Evolutionary conservation across 2,888 invertebrate genomes (phyloP), one percentile per base, ranked within the genome.

Genomic region (Griposia aprilina): DNA sequence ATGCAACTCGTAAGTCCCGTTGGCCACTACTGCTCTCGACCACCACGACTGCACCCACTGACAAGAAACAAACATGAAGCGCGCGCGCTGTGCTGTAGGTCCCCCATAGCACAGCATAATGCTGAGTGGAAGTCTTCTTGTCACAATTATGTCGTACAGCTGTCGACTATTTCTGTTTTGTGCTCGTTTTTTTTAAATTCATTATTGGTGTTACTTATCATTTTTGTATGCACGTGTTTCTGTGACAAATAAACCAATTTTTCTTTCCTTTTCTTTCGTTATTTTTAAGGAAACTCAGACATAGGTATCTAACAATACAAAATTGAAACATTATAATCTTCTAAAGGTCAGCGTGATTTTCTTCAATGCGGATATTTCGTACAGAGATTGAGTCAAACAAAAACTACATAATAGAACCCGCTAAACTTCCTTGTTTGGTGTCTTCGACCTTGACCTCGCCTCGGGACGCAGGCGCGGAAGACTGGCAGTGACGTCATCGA

Each of bases 381-480:
- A 17, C 60, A 45, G 15, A 70, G n/a, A 65, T 30, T 30, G 48
- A 68, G 20, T 50, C 15, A 11, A 45, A 67, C 62, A 85, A 77
- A 76, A 78, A 81, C 81, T 74, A 75, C 6, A 75, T 60, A 82
- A 70, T 74, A 67, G 73, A 83, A 17, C 36, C 62, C 45, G 65
- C 23, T 17, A 74, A 65, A 86, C 84, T 74, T 63, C 74, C 71
- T 78, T 66, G 78, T 59, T 68, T 23, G 11, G 62, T 76, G 68
- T 36, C 55, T 26, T 36, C 78, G 68, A 65, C 89, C 88, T 83
- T 88, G 88, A 79, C 79, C 76, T 75, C 52, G 76, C 50, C 26
- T n/a, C 11, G 45, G 30, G 45, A 79, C 84, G 84, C 88, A 80
- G 63, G 81, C 77, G 89, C 86, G 78, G 78, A 89, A 83, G 72